A percentile compares a stretch with the other conserved stretches of the same genome.
These are phyloP conservation scores for Myzus persicae DNA, from an alignment of 1,140 invertebrate species.

Conservation along the genomic window DNA sequence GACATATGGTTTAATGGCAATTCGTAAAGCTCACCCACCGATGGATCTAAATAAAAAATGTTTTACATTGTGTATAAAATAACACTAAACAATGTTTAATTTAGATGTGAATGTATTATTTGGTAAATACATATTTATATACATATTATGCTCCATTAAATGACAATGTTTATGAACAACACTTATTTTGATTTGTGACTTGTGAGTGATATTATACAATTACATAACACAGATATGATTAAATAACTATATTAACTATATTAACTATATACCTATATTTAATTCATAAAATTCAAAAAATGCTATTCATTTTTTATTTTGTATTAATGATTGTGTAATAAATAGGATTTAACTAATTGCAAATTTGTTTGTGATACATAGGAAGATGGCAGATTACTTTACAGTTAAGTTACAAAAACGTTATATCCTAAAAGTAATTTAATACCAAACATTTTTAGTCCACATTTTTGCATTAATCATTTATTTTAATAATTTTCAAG, in stretches of 20 bases:
- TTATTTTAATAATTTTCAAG: no score
- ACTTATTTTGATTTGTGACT: no score
- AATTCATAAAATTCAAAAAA: no score
- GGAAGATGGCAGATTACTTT: no score
- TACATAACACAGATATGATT: no score
- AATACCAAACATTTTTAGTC: no score
- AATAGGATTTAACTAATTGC: background rate
- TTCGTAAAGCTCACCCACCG: slow-evolving; percentile 71
- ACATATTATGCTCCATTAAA: background rate
- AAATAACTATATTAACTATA: no score
- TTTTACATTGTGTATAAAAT: background rate
- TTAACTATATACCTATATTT: background rate
- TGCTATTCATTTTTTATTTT: background rate
- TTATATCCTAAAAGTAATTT: no score
- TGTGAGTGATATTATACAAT: no score
- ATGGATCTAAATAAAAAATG: slow-evolving; percentile 68
- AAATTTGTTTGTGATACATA: no score
- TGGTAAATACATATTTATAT: background rate
- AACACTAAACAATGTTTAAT: background rate
- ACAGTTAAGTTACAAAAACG: no score
- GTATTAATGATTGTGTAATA: background rate
- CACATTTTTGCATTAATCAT: no score
- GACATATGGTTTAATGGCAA: slow-evolving; percentile 75
- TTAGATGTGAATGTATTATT: background rate
- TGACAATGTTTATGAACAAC: background rate